phyloP scores from a whole-genome alignment of 2,888 invertebrate species.

The Eristalinus aeneus region DNA sequence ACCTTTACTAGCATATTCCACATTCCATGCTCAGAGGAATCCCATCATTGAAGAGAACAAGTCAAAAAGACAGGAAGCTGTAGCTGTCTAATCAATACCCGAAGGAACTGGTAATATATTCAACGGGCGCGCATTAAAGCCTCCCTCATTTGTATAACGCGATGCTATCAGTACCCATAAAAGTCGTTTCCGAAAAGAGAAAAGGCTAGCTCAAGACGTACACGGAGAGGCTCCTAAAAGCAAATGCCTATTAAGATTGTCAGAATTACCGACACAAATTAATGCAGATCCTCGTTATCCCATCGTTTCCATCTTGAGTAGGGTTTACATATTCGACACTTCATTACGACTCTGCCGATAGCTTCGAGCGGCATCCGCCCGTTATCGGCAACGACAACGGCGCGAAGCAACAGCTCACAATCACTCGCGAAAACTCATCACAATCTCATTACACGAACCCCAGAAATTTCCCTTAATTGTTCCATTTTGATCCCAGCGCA shows the following conservation, averaged over 20 bases:
- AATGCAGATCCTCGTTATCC: not conserved
- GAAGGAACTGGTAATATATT: not conserved
- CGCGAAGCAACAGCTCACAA: slow-evolving; percentile 35
- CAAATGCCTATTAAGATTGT: not conserved
- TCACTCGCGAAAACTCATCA: slow-evolving; percentile 38
- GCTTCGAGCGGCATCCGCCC: no score
- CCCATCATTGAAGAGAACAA: not conserved
- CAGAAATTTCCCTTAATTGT: not conserved
- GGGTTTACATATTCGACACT: not conserved
- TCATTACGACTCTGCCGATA: not conserved
- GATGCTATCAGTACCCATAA: not conserved
- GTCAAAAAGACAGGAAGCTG: not conserved
- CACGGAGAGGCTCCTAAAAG: not conserved
- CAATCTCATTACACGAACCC: slow-evolving; percentile 38
- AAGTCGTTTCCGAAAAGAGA: not conserved
- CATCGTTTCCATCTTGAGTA: not conserved
- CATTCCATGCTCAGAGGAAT: no score
- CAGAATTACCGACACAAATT: not conserved
- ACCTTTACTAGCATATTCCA: no score
- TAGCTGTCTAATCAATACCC: not conserved
- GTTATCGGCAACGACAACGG: not conserved
- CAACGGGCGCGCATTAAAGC: not conserved
- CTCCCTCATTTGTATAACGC: not conserved
- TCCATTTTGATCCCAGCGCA: not conserved
- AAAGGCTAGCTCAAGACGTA: not conserved